A percentile compares a stretch with the other conserved stretches of the same genome.
phyloP scores from a whole-genome alignment of 2,888 invertebrate genomes.

The Melanostoma scalare region DNA sequence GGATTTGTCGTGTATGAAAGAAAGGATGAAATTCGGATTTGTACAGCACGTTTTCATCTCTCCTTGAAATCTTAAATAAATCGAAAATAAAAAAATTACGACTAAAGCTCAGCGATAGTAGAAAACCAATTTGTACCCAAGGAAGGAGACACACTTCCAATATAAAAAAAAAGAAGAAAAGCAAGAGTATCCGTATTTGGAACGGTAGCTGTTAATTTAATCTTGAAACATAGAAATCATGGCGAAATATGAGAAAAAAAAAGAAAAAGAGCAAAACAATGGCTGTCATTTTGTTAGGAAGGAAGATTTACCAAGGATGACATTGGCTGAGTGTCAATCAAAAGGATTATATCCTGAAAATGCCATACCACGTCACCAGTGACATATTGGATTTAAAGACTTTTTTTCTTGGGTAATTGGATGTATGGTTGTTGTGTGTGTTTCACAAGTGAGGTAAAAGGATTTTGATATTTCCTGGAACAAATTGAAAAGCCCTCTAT shows the following conservation, averaged over 20 bases:
- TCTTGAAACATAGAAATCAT: not conserved
- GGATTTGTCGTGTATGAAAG: not conserved
- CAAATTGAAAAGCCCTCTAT: conserved; percentile 8
- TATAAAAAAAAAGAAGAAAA: not conserved
- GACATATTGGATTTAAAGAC: conserved; percentile 3
- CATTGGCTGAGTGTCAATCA: conserved; percentile 7
- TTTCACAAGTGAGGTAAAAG: not conserved
- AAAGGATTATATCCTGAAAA: conserved; percentile 12
- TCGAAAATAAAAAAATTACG: not conserved
- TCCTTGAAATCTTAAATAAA: conserved; percentile 8
- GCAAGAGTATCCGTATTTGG: not conserved
- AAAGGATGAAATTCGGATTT: conserved; percentile 2
- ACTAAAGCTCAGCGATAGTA: not conserved
- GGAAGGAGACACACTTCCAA: not conserved
- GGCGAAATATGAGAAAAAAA: not conserved
- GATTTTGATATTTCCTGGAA: not conserved
- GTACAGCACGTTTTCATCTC: not conserved
- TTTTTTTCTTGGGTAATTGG: conserved; percentile 20
- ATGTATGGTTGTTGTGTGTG: not conserved
- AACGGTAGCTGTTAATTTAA: conserved; percentile 25
- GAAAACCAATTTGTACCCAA: not conserved
- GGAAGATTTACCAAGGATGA: not conserved
- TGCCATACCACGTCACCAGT: not conserved
- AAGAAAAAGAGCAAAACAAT: not conserved
- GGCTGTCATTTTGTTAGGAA: not conserved